Base-by-base conservation (phyloP, 2,113 vertebrate genomes). In the Crotophaga sulcirostris region DNA sequence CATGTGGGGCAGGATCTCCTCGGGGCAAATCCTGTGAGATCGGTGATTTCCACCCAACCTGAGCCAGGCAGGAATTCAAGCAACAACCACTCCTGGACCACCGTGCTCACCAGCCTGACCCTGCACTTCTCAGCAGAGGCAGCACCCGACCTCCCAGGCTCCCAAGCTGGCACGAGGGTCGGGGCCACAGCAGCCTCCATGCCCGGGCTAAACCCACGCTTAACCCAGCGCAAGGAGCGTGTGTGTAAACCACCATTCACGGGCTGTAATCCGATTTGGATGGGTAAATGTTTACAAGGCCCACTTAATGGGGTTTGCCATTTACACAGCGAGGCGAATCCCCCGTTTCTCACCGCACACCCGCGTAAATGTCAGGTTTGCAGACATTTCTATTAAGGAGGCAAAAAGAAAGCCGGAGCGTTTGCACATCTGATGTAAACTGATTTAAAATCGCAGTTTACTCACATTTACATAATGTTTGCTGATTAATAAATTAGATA, bases 401-500 rank as follows among this genome's bases (percentile, higher is more conserved):
- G 68, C 9, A 24, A 51, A 88, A 80, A 92, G 80, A 76, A 95
- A 88, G 66, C 13, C 11, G 13, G 55, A 93, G 73, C 74, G 3
- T 92, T 95, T 92, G 91, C 94, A 95, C 82, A 87, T 93, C 92
- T 93, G 87, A 97, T 95, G 87, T 75, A 96, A 97, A 96, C 95
- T 90, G 95, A 94, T 97, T 94, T 87, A 58, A 96, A 94, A 91
- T 93, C 81, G 34, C 76, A 91, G 96, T 97, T 97, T 97, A 96
- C 92, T 89, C 95, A 97, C 76, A 97, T 97, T 97, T 96, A 80
- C 94, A 97, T 97, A 97, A 96, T 96, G 96, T 96, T 97, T 96
- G 95, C 95, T 96, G 97, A 97, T 97, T 97, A 97, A 97, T 96
- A 96, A 97, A 97, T 97, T 96, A 96, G 95, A 93, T 93, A 94